Conservation (phyloP, 2,797 vertebrate genomes). For the Clarias platycephalus region DNA sequence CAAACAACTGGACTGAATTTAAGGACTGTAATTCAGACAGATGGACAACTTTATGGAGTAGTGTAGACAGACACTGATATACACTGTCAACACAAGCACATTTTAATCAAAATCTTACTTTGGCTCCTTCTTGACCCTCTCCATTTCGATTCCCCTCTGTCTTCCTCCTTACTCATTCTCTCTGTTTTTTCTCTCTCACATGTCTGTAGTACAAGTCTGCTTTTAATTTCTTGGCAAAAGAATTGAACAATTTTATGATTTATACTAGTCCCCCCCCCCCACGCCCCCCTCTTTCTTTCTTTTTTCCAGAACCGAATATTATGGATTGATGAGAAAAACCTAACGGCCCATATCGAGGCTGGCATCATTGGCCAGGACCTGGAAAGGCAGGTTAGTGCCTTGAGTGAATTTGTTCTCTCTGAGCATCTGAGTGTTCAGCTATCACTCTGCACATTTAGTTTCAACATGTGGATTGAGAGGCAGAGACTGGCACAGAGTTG, state of each 20-base stretch:
- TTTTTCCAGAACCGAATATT: constrained; percentile 88
- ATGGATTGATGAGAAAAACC: constrained; percentile 97
- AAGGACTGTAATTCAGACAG: constrained; percentile 43
- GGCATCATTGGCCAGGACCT: constrained; percentile 96
- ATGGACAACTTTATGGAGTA: constrained; percentile 40
- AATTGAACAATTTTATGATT: neutral
- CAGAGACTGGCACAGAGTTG: constrained; percentile 17
- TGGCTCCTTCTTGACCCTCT: constrained; percentile 11
- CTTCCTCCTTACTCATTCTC: neutral
- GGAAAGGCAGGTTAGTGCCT: constrained; percentile 86
- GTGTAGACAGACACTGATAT: constrained; percentile 40
- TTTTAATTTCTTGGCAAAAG: constrained; percentile 22
- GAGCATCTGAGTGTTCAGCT: constrained; percentile 9
- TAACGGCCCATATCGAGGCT: constrained; percentile 91
- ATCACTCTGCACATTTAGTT: constrained; percentile 10
- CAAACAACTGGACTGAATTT: constrained; percentile 42
- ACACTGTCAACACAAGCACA: constrained; percentile 28
- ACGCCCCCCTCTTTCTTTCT: neutral
- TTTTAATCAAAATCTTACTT: constrained; percentile 41
- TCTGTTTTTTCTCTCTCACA: neutral
- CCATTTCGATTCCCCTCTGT: neutral
- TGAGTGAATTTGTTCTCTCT: neutral
- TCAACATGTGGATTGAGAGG: constrained; percentile 31
- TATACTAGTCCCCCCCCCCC: neutral
- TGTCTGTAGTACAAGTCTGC: neutral